These are phyloP conservation scores for Umimayanthus chanpuru DNA, from an alignment of 92 coral and sea anemone species.

Conservation along the genomic window DNA sequence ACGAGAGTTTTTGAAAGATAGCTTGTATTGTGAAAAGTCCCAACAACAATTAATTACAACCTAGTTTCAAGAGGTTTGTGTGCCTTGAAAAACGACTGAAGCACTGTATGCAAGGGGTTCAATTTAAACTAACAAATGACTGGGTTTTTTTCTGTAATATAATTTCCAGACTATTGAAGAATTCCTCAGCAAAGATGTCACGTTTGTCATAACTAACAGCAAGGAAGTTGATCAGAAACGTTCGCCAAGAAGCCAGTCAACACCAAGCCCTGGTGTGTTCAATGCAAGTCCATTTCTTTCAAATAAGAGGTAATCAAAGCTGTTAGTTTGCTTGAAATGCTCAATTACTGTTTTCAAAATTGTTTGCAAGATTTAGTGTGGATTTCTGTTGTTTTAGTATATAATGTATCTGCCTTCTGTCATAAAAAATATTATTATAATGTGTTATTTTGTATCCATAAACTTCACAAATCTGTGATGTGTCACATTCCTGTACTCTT, in stretches of 20 bases:
- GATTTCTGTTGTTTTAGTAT: too few relatives aligned
- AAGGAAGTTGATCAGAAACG: conserved; percentile 74
- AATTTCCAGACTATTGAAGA: conserved; percentile 80
- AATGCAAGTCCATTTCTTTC: conserved; percentile 81
- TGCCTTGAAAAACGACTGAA: too few relatives aligned
- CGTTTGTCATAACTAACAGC: conserved; percentile 79
- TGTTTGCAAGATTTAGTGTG: too few relatives aligned
- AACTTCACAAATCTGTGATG: too few relatives aligned
- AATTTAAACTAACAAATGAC: not conserved
- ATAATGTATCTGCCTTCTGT: not conserved
- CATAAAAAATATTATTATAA: too few relatives aligned
- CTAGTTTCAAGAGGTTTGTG: too few relatives aligned
- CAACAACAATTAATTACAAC: too few relatives aligned
- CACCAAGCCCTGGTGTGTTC: conserved; percentile 92
- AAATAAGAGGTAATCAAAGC: conserved; percentile 61
- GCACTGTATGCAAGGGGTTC: too few relatives aligned
- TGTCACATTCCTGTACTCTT: too few relatives aligned
- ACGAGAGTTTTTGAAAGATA: too few relatives aligned
- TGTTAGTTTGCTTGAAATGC: not conserved
- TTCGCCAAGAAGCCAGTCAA: conserved; percentile 91
- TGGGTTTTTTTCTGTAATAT: not conserved
- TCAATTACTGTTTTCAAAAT: not conserved
- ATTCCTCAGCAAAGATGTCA: conserved; percentile 91
- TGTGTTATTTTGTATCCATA: too few relatives aligned
- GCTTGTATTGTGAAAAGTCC: too few relatives aligned